Evolutionary conservation across 2,113 vertebrate genomes (phyloP), one percentile per base, ranked within the genome.

Genomic region (Oncorhynchus tshawytscha): DNA sequence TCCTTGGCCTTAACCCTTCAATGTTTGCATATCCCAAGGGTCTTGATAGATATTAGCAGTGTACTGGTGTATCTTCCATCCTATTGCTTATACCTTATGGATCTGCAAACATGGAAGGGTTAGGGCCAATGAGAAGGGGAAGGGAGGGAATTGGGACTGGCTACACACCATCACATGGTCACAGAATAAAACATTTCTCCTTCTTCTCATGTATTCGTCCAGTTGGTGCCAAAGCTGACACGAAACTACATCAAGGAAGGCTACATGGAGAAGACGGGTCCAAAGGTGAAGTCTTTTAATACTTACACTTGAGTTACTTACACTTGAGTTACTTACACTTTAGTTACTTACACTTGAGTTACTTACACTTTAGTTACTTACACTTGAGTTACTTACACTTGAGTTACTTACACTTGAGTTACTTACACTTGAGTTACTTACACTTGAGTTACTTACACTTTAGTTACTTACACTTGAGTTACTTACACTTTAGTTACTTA

Each of bases 211-310:
- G 51, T 54, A 68, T 84, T 82, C 80, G 81, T 60, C 16, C 83
- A 97, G 96, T 84, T 97, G 72, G 75, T 95, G 87, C 93, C 95
- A 77, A 93, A 91, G 82, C 90, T 96, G 82, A 96, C 95, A 76
- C 94, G 96, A 89, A 94, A 93, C 89, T 98, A 94, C 79, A 76
- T 91, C 72, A 95, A 94, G 87, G 94, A 96, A 90, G 96, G 96
- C 29, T 96, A 93, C 88, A 97, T 97, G 96, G 95, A 96, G 86
- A 97, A 97, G 88, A 98, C 96, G 0, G 96, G 96, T 25, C 96
- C 96, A 64, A 97, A 94, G 93, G 96, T 92, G 77, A 82, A 2
- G 15, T 20, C 25, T 13, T 69, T 67, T 20, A 22, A 54, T 39
- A 7, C 16, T 2, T 66, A 66, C 64, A 39, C 39, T 31, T 62